A percentile compares a stretch with the other conserved stretches of the same genome.
phyloP scores from a whole-genome alignment of 2,113 vertebrate species.

The Siniperca knerii region DNA sequence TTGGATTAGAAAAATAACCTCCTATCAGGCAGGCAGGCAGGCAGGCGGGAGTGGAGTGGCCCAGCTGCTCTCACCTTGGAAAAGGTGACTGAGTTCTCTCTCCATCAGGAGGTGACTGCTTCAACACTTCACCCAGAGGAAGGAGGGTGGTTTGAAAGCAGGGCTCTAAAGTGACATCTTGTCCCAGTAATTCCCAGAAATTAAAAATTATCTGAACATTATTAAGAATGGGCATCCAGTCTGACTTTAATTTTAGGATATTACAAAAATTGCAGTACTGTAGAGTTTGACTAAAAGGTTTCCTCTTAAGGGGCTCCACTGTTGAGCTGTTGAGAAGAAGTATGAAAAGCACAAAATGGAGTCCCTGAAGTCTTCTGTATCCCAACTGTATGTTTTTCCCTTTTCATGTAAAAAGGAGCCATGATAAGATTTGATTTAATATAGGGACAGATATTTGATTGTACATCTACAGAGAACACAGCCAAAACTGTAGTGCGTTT shows the following conservation, averaged over 20 bases:
- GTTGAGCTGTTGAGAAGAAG: background rate
- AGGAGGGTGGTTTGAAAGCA: background rate
- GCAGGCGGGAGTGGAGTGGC: slow-evolving; percentile 20
- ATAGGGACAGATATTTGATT: background rate
- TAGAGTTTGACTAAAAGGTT: background rate
- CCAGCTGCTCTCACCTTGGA: slow-evolving; percentile 66
- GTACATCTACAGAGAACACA: background rate
- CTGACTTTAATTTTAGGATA: background rate
- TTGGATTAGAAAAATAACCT: slow-evolving; percentile 71
- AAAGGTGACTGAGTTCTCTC: slow-evolving; percentile 49
- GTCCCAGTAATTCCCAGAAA: background rate
- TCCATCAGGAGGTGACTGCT: slow-evolving; percentile 38
- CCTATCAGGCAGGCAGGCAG: slow-evolving; percentile 30
- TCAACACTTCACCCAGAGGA: slow-evolving; percentile 20
- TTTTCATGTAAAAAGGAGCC: background rate
- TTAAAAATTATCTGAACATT: background rate
- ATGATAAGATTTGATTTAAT: background rate
- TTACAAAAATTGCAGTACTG: background rate
- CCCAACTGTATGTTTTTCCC: background rate
- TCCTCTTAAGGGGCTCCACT: background rate
- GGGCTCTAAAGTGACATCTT: background rate
- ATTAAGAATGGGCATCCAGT: background rate
- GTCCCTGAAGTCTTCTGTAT: background rate
- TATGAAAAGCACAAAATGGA: slow-evolving; percentile 4
- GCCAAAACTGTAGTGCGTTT: background rate